A percentile compares a stretch with the other conserved stretches of the same genome.
phyloP scores from a whole-genome alignment of 2,888 invertebrate species.

The Incurvaria masculella region DNA sequence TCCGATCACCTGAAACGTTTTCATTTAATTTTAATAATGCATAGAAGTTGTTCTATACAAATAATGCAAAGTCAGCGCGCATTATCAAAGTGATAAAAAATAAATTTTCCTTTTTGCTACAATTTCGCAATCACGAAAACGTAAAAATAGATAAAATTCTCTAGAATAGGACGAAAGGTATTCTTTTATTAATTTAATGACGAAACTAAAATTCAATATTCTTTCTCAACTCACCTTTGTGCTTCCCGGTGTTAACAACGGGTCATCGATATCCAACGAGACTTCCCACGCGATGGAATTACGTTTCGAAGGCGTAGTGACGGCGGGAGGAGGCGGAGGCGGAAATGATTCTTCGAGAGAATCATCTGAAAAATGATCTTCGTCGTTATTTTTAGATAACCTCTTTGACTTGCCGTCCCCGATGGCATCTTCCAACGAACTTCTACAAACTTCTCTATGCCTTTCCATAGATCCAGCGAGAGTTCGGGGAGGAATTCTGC shows the following conservation, averaged over 20 bases:
- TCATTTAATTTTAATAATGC: neutral
- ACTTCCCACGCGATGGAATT: slow-evolving; percentile 88
- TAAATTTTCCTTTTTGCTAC: too few species aligned
- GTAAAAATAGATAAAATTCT: neutral
- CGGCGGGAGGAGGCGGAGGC: slow-evolving; percentile 52
- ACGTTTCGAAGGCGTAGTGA: slow-evolving; percentile 63
- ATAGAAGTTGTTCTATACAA: too few species aligned
- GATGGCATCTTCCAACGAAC: slow-evolving; percentile 49
- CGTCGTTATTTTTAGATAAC: slow-evolving; percentile 38
- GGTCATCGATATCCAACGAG: slow-evolving; percentile 69
- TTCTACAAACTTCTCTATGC: slow-evolving; percentile 76
- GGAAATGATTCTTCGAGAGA: slow-evolving; percentile 75
- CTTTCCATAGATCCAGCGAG: slow-evolving; percentile 70
- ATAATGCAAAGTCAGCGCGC: too few species aligned
- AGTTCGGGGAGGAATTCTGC: slow-evolving; percentile 65
- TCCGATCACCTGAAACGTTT: slow-evolving; percentile 50
- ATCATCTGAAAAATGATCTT: slow-evolving; percentile 75
- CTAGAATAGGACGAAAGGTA: neutral
- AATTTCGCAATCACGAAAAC: too few species aligned
- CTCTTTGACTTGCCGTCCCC: slow-evolving; percentile 34
- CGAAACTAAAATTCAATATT: too few species aligned
- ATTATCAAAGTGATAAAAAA: too few species aligned
- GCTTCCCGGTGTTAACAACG: slow-evolving; percentile 66
- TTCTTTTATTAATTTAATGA: too few species aligned
- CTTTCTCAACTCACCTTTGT: slow-evolving; percentile 60